Base-by-base conservation (phyloP, 2,888 invertebrate species). In the Drosophila flavopinicola region DNA sequence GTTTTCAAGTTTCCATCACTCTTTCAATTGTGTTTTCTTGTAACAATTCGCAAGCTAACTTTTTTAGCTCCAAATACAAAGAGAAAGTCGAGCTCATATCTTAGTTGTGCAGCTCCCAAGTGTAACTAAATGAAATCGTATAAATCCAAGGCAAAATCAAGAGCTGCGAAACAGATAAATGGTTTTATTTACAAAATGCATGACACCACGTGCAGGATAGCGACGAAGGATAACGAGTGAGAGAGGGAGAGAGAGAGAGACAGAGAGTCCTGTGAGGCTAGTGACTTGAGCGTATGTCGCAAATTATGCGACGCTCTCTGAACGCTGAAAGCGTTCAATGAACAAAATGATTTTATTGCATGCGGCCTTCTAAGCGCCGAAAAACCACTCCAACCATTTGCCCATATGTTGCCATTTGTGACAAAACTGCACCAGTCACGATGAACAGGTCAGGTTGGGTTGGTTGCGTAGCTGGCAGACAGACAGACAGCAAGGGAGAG, bases 271-370 rank as follows among this genome's bases (percentile, higher is more conserved):
- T 49, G 23, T 47, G 69, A 61, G 77, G 35, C 60, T 71, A 58
- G 59, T 76, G 78, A 78, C 78, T 84, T 49, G 63, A 87, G 25
- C 85, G 79, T 87, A 85, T 85, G 87, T 79, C 79, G 85, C 80
- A 78, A 85, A 74, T 78, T 79, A 84, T 86, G 78, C 44, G 75
- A 47, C 47, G 56, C 58, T 51, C 54, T 37, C 35, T 69, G 75
- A 75, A 74, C 54, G 39, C 35, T 69, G 75, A 75, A 74, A 83
- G 66, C 69, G 74, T 74, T 82, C 88, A 88, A 65, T 87, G 87
- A 88, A 83, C 79, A 74, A 86, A 88, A 88, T 88, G 88, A 89
- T 88, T 88, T 89, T 88, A 89, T 88, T 84, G 85, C 82, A 72
- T 66, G 63, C 56, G 78, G 78, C 70, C 75, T 47, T 48, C 66